These are phyloP conservation scores for Heliconius cydno DNA, from an alignment of 2,888 invertebrate genomes.

Conservation along the genomic window DNA sequence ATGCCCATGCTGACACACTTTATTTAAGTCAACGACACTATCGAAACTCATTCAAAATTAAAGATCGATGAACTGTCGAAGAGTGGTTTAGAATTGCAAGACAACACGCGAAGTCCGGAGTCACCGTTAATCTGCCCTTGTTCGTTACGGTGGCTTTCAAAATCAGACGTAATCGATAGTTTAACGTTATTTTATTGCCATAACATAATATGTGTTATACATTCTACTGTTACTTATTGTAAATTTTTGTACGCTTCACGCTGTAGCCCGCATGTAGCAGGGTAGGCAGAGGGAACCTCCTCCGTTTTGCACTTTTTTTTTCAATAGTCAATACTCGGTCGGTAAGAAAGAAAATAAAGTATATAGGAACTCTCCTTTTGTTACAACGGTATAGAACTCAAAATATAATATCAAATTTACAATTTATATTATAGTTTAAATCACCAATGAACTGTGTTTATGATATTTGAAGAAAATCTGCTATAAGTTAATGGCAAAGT, in stretches of 20 bases:
- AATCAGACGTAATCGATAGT: slow-evolving; percentile 37
- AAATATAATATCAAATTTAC: not conserved
- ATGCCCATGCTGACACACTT: slow-evolving; percentile 50
- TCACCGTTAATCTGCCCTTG: slow-evolving; percentile 73
- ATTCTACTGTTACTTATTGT: slow-evolving; percentile 22
- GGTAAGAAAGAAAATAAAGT: not conserved
- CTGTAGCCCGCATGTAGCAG: too few species aligned
- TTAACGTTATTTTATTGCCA: slow-evolving; percentile 37
- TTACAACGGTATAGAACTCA: not conserved
- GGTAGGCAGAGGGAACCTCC: too few species aligned
- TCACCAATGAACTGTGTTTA: not conserved
- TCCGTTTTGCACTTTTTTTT: too few species aligned
- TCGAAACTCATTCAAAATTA: slow-evolving; percentile 51
- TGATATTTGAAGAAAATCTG: too few species aligned
- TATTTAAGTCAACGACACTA: slow-evolving; percentile 45
- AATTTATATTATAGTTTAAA: not conserved
- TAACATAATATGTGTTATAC: slow-evolving; percentile 20
- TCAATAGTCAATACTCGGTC: too few species aligned
- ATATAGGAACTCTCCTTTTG: not conserved
- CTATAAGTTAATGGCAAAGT: too few species aligned
- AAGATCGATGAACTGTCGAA: slow-evolving; percentile 65
- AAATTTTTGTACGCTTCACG: not conserved
- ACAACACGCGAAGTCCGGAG: slow-evolving; percentile 43
- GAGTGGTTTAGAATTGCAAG: slow-evolving; percentile 58
- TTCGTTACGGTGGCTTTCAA: slow-evolving; percentile 51